Conservation (phyloP, 2,888 invertebrate species). For the Nesidiocoris tenuis region DNA sequence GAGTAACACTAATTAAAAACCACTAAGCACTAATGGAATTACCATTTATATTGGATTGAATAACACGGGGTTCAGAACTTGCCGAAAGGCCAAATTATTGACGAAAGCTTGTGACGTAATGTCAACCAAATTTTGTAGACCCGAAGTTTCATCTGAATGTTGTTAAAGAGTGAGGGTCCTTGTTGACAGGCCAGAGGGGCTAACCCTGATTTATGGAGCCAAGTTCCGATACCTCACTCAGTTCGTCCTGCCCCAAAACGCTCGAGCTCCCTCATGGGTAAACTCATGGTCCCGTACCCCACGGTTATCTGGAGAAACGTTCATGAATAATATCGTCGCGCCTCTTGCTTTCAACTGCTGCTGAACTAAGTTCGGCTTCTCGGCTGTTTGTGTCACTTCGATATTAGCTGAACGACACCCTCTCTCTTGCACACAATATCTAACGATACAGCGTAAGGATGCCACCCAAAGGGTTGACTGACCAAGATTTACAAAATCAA, state of each 20-base stretch:
- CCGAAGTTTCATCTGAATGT: background rate
- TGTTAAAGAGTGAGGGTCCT: constrained; percentile 1
- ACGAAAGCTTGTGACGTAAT: background rate
- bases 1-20: no score
- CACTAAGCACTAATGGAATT: no score
- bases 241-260: background rate
- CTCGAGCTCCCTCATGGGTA: no score
- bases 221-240: constrained; percentile 16
- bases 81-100: no score
- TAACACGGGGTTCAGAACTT: no score
- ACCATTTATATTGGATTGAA: no score
- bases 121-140: background rate
- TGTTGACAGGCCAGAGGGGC: constrained; percentile 8
- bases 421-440: no score
- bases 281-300: background rate
- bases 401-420: background rate
- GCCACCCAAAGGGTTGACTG: no score
- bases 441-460: no score
- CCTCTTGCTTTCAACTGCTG: constrained; percentile 1
- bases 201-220: constrained; percentile 15
- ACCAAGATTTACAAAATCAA: no score
- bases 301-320: constrained; percentile 9
- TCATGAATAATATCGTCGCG: constrained; percentile 29
- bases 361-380: constrained; percentile 13
- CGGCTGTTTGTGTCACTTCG: constrained; percentile 26